Evolutionary conservation across 2,113 vertebrate genomes (phyloP).

Genomic region (Apeltes quadracus): DNA sequence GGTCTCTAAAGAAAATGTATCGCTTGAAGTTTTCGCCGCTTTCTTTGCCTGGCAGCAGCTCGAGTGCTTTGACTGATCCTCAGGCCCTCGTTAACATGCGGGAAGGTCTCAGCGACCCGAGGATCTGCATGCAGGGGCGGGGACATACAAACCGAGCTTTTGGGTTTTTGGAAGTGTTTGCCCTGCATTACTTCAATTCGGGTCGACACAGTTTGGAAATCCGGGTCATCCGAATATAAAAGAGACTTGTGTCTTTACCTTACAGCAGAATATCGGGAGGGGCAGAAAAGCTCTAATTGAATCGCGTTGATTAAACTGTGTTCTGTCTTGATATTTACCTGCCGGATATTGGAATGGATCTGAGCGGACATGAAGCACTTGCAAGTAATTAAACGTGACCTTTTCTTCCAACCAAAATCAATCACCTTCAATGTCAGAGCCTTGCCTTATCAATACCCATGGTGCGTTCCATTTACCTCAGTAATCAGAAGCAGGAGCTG

Average conservation of each 20-base stretch:
- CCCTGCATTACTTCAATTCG: background rate
- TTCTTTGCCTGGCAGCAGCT: conserved; percentile 4
- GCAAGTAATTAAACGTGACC: conserved; percentile 75
- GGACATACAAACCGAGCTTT: no score
- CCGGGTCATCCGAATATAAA: background rate
- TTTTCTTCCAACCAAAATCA: conserved; percentile 72
- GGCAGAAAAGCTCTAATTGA: conserved; percentile 33
- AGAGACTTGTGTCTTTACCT: background rate
- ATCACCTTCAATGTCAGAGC: conserved; percentile 70
- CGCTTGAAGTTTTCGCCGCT: conserved; percentile 38
- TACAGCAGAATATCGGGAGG: background rate
- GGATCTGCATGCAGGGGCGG: no score
- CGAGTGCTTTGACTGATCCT: conserved; percentile 21
- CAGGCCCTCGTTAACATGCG: conserved; percentile 1
- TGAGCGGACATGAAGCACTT: conserved; percentile 38
- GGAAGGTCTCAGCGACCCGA: background rate
- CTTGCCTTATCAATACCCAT: conserved; percentile 60
- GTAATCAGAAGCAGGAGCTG: background rate
- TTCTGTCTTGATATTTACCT: conserved; percentile 51
- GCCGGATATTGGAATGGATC: conserved; percentile 50
- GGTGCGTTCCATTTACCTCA: background rate
- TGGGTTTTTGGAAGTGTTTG: no score
- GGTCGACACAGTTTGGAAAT: background rate
- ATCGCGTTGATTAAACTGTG: conserved; percentile 46
- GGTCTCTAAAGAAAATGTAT: conserved; percentile 61